A percentile compares a stretch with the other conserved stretches of the same genome.
phyloP scores from a whole-genome alignment of 2,113 vertebrate species.

The Porphyrio hochstetteri region DNA sequence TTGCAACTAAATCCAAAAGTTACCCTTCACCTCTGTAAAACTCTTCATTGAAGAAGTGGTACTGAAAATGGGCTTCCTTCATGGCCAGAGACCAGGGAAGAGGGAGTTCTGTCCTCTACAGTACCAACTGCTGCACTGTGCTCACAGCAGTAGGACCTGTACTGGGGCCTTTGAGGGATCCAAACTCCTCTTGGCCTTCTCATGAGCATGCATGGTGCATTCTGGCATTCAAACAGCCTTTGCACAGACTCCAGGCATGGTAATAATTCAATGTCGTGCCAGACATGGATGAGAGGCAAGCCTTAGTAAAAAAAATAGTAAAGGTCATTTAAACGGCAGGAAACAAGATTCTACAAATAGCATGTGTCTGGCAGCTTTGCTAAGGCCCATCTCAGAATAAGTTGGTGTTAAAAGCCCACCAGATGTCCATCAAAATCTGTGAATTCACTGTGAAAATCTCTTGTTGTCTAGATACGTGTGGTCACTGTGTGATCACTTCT shows the following conservation, averaged over 20 bases:
- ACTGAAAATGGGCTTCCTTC: neutral
- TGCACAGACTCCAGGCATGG: neutral
- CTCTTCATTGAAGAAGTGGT: neutral
- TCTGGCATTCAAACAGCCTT: neutral
- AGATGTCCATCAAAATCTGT: neutral
- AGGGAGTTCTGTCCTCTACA: neutral
- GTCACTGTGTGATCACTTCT: neutral
- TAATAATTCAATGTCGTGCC: neutral
- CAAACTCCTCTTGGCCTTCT: neutral
- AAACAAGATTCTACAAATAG: neutral
- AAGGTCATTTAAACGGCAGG: neutral
- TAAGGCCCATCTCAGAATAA: neutral
- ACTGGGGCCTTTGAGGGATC: neutral
- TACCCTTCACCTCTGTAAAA: neutral
- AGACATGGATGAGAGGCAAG: neutral
- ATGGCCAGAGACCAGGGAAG: neutral
- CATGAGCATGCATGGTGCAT: fast-evolving
- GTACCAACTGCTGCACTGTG: too few relatives aligned
- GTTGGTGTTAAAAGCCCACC: neutral
- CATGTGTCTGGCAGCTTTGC: neutral
- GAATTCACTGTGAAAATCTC: neutral
- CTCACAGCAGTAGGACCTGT: neutral
- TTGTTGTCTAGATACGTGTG: neutral
- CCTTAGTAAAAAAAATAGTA: neutral
- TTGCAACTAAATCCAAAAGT: neutral